Conservation (phyloP, 1,140 invertebrate species). For the Mamestra configurata region DNA sequence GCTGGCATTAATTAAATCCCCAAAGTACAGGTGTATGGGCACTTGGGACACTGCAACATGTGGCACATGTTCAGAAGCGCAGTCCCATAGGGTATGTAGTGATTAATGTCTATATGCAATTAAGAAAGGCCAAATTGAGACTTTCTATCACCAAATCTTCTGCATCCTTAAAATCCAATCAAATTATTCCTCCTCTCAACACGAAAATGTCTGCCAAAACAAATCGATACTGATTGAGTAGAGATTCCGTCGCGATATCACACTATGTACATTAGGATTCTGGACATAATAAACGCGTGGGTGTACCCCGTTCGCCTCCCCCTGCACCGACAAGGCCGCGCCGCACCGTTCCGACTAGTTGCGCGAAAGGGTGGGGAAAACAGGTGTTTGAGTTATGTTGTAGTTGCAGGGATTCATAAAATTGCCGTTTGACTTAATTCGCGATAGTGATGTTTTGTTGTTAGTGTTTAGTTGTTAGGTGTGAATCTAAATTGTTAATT, state of each 20-base stretch:
- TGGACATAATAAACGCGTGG: slow-evolving; percentile 59
- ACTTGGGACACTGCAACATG: too few relatives aligned
- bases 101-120: too few relatives aligned
- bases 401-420: slow-evolving; percentile 51
- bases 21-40: too few relatives aligned
- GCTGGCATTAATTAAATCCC: too few relatives aligned
- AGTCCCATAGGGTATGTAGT: too few relatives aligned
- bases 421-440: neutral
- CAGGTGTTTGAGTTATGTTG: slow-evolving; percentile 65
- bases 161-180: neutral
- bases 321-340: slow-evolving; percentile 68
- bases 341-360: slow-evolving; percentile 42
- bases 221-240: slow-evolving; percentile 30
- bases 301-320: slow-evolving; percentile 50
- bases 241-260: slow-evolving; percentile 39
- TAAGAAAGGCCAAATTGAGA: too few relatives aligned
- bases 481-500: too few relatives aligned
- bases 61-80: too few relatives aligned
- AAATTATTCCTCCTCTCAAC: neutral
- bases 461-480: too few relatives aligned
- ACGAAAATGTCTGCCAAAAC: slow-evolving; percentile 22
- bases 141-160: neutral
- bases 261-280: slow-evolving; percentile 46
- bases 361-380: slow-evolving; percentile 58
- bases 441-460: neutral